Evolutionary conservation across 1,140 invertebrate species (phyloP).

Genomic region (Panagrolaimus sp.): DNA sequence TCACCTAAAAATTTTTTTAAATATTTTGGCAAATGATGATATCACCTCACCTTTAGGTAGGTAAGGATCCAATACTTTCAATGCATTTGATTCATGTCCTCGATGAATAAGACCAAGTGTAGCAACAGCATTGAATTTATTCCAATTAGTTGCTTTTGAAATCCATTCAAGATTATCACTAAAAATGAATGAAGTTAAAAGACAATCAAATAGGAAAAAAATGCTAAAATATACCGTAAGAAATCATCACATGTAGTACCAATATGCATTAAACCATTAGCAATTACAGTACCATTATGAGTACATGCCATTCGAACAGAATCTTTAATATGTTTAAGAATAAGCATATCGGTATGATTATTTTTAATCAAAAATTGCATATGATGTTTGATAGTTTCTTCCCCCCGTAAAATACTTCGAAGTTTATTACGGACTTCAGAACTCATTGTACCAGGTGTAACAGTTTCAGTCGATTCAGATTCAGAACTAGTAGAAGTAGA

Average conservation of each 20-base stretch:
- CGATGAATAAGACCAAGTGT: conserved; percentile 95
- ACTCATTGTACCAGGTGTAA: neutral
- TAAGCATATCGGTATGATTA: conserved; percentile 92
- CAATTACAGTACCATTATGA: conserved; percentile 95
- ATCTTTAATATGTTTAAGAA: conserved; percentile 94
- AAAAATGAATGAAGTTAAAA: too few relatives aligned
- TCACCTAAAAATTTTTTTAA: too few relatives aligned
- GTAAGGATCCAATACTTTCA: conserved; percentile 94
- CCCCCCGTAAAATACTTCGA: conserved; percentile 83
- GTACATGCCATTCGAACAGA: conserved; percentile 92
- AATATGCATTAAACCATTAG: conserved; percentile 97
- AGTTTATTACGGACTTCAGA: conserved; percentile 58
- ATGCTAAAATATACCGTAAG: conserved; percentile 21
- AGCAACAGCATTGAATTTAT: conserved; percentile 94
- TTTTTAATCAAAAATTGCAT: conserved; percentile 94
- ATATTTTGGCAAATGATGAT: too few relatives aligned
- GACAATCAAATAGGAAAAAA: too few relatives aligned
- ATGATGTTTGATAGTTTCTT: conserved; percentile 88
- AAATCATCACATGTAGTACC: conserved; percentile 89
- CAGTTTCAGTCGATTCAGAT: neutral
- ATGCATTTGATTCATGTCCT: conserved; percentile 66
- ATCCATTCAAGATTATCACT: conserved; percentile 98
- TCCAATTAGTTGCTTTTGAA: conserved; percentile 96
- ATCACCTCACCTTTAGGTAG: conserved; percentile 96
- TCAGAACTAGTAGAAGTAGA: too few relatives aligned